A percentile compares a stretch with the other conserved stretches of the same genome.
phyloP scores from a whole-genome alignment of 2,113 vertebrate species.

The Oncorhynchus tshawytscha region DNA sequence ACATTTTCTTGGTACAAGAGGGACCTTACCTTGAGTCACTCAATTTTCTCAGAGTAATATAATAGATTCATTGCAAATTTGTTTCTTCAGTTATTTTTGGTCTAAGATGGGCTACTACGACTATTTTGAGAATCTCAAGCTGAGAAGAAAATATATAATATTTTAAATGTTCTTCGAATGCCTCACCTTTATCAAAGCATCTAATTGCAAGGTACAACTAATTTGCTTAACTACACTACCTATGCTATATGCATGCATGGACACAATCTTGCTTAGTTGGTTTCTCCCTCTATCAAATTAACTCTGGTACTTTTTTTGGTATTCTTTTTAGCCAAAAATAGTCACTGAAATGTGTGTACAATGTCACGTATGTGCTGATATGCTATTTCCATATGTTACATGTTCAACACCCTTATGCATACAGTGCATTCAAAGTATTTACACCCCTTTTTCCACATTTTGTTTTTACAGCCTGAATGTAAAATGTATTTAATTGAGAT shows the following conservation, averaged over 20 bases:
- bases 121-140: neutral
- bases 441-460: too few relatives aligned
- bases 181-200: neutral
- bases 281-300: slow-evolving; percentile 14
- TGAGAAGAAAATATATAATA: too few relatives aligned
- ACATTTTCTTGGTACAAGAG: neutral
- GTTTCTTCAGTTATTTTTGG: neutral
- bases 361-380: too few relatives aligned
- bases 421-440: too few relatives aligned
- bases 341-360: too few relatives aligned
- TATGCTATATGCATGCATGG: neutral
- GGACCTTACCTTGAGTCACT: too few relatives aligned
- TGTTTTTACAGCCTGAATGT: too few relatives aligned
- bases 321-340: too few relatives aligned
- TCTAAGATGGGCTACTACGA: too few relatives aligned
- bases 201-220: neutral
- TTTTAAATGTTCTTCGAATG: neutral
- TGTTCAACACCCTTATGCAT: too few relatives aligned
- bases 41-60: neutral
- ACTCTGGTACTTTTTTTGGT: neutral
- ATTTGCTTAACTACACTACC: neutral
- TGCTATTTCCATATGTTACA: too few relatives aligned
- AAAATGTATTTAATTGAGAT: too few relatives aligned
- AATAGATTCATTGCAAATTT: neutral
- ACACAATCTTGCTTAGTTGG: neutral